Evolutionary conservation across 2,888 invertebrate species (phyloP).

Genomic region (Phyllotreta cruciferae): DNA sequence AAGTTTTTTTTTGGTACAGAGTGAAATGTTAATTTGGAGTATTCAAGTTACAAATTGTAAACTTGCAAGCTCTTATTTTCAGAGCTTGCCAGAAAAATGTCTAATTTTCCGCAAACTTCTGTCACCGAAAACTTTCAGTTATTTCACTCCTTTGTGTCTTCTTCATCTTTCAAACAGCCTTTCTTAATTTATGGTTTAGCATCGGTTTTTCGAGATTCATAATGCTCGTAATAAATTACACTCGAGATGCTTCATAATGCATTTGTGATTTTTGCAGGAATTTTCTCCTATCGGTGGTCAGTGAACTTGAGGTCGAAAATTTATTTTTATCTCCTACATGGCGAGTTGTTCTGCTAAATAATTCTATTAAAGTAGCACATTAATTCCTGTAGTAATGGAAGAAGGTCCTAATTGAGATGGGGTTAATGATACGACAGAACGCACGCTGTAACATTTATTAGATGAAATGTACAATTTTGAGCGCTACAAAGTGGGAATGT

Average conservation of each 20-base stretch:
- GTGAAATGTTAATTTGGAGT: constrained; percentile 12
- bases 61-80: constrained; percentile 12
- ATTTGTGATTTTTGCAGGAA: neutral
- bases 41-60: constrained; percentile 5
- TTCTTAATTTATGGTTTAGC: constrained; percentile 5
- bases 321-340: constrained; percentile 25
- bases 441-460: constrained; percentile 39
- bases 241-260: too few species aligned
- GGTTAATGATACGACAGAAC: constrained; percentile 35
- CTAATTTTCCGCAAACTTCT: constrained; percentile 17
- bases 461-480: constrained; percentile 39
- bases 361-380: constrained; percentile 34
- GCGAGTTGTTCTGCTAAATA: constrained; percentile 32
- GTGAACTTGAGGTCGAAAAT: constrained; percentile 10
- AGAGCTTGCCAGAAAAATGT: constrained; percentile 13
- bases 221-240: too few species aligned
- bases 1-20: constrained; percentile 2
- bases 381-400: constrained; percentile 35
- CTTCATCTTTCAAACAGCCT: neutral
- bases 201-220: neutral
- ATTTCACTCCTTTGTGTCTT: constrained; percentile 11
- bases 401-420: constrained; percentile 34
- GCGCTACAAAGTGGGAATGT: constrained; percentile 28
- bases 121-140: constrained; percentile 11
- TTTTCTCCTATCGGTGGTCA: neutral